phyloP scores from a whole-genome alignment of 2,888 invertebrate species.

The Gymnoscelis rufifasciata region DNA sequence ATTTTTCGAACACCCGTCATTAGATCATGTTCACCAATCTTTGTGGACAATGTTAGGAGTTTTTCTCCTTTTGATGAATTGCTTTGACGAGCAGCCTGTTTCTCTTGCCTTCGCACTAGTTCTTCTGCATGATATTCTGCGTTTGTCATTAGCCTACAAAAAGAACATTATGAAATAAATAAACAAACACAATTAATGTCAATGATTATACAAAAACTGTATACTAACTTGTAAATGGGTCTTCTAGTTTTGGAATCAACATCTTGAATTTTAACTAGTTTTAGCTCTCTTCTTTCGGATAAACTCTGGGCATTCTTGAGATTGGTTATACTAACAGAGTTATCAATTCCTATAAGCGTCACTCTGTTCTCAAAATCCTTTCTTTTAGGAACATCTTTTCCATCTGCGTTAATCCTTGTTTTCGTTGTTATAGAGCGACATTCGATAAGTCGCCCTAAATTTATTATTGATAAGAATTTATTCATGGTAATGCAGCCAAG shows the following conservation, averaged over 20 bases:
- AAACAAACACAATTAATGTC: background rate
- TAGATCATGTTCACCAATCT: constrained; percentile 83
- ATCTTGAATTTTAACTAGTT: constrained; percentile 84
- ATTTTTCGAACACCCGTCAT: constrained; percentile 82
- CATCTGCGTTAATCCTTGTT: constrained; percentile 51
- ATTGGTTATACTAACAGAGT: constrained; percentile 79
- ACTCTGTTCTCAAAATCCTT: constrained; percentile 74
- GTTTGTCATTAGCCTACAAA: constrained; percentile 79
- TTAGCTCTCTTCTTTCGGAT: constrained; percentile 82
- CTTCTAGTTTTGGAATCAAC: constrained; percentile 83
- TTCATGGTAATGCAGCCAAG: constrained; percentile 36
- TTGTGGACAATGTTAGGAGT: constrained; percentile 79
- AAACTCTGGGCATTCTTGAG: constrained; percentile 84
- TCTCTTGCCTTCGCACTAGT: constrained; percentile 70
- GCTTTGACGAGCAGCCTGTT: constrained; percentile 59
- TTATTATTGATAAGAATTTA: constrained; percentile 44
- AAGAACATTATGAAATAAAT: too few relatives aligned
- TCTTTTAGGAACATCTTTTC: constrained; percentile 67
- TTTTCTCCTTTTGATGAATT: constrained; percentile 80
- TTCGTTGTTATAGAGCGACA: constrained; percentile 36
- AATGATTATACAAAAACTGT: background rate
- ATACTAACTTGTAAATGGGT: constrained; percentile 81
- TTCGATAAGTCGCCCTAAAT: constrained; percentile 41
- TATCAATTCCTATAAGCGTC: constrained; percentile 81
- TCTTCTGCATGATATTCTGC: constrained; percentile 83